phyloP scores from a whole-genome alignment of 2,113 vertebrate genomes.

The Sapajus apella region DNA sequence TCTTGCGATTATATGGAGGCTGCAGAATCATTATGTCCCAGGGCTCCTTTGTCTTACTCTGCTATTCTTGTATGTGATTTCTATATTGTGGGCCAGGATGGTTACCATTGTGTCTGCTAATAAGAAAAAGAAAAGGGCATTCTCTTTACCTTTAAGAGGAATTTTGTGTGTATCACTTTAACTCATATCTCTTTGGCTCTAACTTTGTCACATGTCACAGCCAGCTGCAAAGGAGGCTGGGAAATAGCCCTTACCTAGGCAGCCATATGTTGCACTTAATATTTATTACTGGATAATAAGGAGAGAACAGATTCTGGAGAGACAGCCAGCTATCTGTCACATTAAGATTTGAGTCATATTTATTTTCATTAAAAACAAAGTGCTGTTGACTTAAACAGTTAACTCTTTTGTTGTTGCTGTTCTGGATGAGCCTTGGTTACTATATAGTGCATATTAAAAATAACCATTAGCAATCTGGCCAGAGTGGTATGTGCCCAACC shows the following conservation, averaged over 20 bases:
- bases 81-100: background rate
- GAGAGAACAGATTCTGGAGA: background rate
- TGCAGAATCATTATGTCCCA: background rate
- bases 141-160: background rate
- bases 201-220: background rate
- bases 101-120: background rate
- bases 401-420: background rate
- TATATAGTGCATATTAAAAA: conserved; percentile 19
- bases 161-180: background rate
- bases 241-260: background rate
- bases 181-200: background rate
- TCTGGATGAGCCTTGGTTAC: background rate
- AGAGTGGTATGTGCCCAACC: background rate
- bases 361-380: background rate
- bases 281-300: background rate
- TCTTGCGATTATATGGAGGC: background rate
- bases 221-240: background rate
- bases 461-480: background rate
- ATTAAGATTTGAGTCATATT: conserved; percentile 25
- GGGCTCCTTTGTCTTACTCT: conserved; percentile 15
- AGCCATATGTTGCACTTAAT: background rate
- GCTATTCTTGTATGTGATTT: background rate
- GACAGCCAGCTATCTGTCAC: background rate
- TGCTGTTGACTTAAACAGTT: conserved; percentile 17
- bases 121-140: background rate